phyloP scores from a whole-genome alignment of 2,888 invertebrate genomes.

The Thelaira solivaga region DNA sequence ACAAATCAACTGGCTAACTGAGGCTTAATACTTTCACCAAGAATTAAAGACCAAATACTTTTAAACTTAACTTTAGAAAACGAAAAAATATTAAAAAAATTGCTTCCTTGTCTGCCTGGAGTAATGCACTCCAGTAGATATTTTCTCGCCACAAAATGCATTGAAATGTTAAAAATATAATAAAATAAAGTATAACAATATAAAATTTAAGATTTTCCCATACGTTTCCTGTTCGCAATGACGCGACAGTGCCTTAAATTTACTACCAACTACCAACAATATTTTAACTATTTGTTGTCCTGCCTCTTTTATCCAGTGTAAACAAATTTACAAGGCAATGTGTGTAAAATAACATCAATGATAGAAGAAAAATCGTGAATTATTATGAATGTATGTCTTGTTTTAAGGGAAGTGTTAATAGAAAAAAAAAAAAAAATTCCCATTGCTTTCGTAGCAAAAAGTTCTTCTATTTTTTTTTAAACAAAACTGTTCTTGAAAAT shows the following conservation, averaged over 20 bases:
- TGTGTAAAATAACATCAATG: not conserved
- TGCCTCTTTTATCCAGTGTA: not conserved
- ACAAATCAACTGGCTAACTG: too few relatives aligned
- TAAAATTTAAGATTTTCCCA: conserved; percentile 49
- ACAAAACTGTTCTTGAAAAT: conserved; percentile 1
- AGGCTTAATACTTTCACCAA: too few relatives aligned
- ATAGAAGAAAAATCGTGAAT: too few relatives aligned
- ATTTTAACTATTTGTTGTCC: not conserved
- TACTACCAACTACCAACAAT: conserved; percentile 25
- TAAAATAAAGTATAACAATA: conserved; percentile 43
- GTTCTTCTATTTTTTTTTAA: not conserved
- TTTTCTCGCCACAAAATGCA: conserved; percentile 53
- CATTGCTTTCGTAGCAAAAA: too few relatives aligned
- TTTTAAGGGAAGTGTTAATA: too few relatives aligned
- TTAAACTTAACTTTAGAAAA: conserved; percentile 18
- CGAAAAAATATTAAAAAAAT: not conserved
- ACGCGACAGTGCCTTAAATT: conserved; percentile 45
- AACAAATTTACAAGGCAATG: not conserved
- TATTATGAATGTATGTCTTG: too few relatives aligned
- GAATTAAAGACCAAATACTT: too few relatives aligned
- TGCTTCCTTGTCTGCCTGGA: conserved; percentile 22
- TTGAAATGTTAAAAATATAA: conserved; percentile 42
- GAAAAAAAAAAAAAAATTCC: too few relatives aligned
- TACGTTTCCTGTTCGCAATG: conserved; percentile 60
- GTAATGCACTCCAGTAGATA: conserved; percentile 48